phyloP scores from a whole-genome alignment of 2,888 invertebrate species.

The Exocentrus adspersus region DNA sequence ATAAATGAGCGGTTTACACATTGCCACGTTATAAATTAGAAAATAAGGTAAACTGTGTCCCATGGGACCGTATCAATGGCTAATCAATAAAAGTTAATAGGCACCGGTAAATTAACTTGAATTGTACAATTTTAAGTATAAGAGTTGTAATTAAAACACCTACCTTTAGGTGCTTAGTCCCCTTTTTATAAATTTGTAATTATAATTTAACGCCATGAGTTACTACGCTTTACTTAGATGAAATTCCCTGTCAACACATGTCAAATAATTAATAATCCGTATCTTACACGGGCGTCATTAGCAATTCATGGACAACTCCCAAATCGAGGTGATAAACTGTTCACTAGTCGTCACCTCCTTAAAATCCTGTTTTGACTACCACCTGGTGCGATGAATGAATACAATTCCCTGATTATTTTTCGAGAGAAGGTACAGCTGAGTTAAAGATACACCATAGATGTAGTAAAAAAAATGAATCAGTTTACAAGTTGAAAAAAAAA shows the following conservation, averaged over 20 bases:
- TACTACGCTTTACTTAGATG: background rate
- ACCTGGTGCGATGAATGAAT: slow-evolving; percentile 7
- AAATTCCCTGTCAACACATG: slow-evolving; percentile 3
- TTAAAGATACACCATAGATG: too few species aligned
- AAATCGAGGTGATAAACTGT: slow-evolving; percentile 1
- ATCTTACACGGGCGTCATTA: background rate
- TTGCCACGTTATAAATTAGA: background rate
- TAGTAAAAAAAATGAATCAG: too few species aligned
- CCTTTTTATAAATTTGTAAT: too few species aligned
- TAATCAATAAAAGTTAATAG: background rate
- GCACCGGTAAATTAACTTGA: too few species aligned
- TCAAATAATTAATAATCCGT: background rate
- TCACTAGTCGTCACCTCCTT: slow-evolving; percentile 4
- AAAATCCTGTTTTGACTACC: background rate
- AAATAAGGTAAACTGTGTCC: background rate
- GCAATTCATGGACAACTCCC: slow-evolving; percentile 3
- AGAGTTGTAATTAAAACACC: too few species aligned
- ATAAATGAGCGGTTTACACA: background rate
- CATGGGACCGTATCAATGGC: background rate
- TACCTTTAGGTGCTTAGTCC: too few species aligned
- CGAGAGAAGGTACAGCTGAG: background rate
- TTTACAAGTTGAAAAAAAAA: too few species aligned
- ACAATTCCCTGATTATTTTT: background rate
- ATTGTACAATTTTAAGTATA: too few species aligned
- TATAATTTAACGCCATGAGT: too few species aligned